phyloP scores from a whole-genome alignment of 2,888 invertebrate species.

The Tipula confusa region DNA sequence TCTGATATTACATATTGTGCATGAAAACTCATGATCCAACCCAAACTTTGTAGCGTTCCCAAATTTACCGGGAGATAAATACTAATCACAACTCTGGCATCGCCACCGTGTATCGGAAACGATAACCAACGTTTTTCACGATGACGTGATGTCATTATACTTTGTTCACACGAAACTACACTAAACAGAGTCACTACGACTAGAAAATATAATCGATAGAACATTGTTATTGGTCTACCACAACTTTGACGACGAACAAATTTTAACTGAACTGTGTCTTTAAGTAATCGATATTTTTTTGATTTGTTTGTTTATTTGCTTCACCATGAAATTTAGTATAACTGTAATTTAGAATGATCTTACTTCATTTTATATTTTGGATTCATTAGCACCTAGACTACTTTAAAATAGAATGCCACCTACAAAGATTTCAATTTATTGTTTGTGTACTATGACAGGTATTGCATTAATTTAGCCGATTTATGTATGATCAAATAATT shows the following conservation, averaged over 20 bases:
- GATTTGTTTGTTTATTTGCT: too few relatives aligned
- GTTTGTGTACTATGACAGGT: too few relatives aligned
- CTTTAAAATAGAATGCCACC: too few relatives aligned
- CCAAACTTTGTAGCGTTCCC: slow-evolving; percentile 30
- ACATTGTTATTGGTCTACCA: not conserved
- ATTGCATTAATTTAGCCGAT: too few relatives aligned
- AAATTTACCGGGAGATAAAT: slow-evolving; percentile 6
- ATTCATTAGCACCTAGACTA: too few relatives aligned
- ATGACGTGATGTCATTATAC: not conserved
- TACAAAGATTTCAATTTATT: too few relatives aligned
- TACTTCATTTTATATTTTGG: too few relatives aligned
- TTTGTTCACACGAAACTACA: not conserved
- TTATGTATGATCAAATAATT: too few relatives aligned
- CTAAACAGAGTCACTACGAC: not conserved
- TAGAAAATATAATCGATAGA: not conserved
- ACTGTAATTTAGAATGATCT: too few relatives aligned
- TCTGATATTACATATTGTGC: slow-evolving; percentile 26
- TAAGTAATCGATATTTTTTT: too few relatives aligned
- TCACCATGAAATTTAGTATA: too few relatives aligned
- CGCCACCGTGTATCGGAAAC: not conserved
- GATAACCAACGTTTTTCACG: not conserved
- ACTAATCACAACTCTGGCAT: slow-evolving; percentile 7
- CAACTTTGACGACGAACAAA: not conserved
- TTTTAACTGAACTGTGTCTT: not conserved
- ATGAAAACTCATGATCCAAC: slow-evolving; percentile 32